Base-by-base conservation (phyloP, 2,113 vertebrate genomes). In the Anser brachyrhynchus region DNA sequence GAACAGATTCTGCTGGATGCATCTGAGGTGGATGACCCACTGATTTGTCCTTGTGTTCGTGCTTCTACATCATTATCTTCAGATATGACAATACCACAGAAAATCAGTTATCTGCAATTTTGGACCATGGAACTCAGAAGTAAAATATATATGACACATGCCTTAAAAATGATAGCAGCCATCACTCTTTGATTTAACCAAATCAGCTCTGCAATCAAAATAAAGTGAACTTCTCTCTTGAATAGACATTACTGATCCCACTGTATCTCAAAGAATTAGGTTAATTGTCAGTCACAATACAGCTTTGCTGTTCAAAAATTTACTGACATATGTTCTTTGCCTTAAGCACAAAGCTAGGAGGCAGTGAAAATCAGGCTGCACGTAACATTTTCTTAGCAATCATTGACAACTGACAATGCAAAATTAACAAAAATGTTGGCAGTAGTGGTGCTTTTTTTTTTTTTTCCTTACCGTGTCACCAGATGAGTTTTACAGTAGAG, bases 211-310 rank as follows among this genome's bases (percentile, higher is more conserved):
- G 64, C 87, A 93, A 58, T 70, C 76, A 86, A 85, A 89, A 87
- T 23, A 78, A 90, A 91, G 71, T 79, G 72, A 95, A 49, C 39
- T 89, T 91, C 11, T 54, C 75, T 93, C 67, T 79, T 86, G 33
- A 90, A 71, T 4, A 78, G 72, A 61, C 17, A 92, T 88, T 93
- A 90, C 62, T 89, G 49, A 84, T 89, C 88, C 10, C 33, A 79
- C 41, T 15, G 13, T 52, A 84, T 96, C 95, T 89, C 64, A 91
- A 83, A 96, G 65, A 85, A 94, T 90, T 94, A 95, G 29, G 59
- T 81, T 85, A 84, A 88, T 74, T 89, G 77, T 90, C 90, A 93
- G 29, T 84, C 77, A 92, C 54, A 75, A 69, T 18, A 71, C 31
- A 81, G 71, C 41, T 95, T 84, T 89, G 35, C 39, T 72, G 19